Base-by-base conservation (phyloP, 2,888 invertebrate species). In the Campoplex nolae region DNA sequence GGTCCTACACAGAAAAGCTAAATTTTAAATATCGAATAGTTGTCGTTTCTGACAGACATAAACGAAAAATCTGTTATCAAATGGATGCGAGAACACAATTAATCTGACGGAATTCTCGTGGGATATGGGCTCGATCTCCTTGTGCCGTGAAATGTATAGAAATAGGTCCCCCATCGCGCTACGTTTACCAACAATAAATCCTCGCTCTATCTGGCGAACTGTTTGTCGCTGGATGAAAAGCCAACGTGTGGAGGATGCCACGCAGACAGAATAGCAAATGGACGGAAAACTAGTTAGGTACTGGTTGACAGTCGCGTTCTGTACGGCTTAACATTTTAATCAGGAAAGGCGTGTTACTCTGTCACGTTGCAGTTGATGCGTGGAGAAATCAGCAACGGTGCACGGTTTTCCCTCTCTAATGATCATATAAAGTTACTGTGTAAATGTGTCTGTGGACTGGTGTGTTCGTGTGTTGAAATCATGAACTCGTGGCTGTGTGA, bases 251-350 rank as follows among this genome's bases (percentile, higher is more conserved):
- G 42, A 51, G 23, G 51, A 51, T 71, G 71, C 65, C 58, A 75
- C 42, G 62, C 28, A 82, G 77, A 74, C 48, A 73, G 83, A 77
- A 84, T 77, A 74, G 76, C 76, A 51, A 68, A 84, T 65, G 75
- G 80, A 73, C 35, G 73, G 75, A 87, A 87, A 87, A 87, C 84
- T 84, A 85, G 84, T 87, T 85, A 85, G 83, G 75, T 74, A 81
- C 54, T 71, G 58, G 79, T 71, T 71, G 70, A 45, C 58, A 90
- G 89, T 90, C 88, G 88, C 85, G 87, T 89, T 86, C 86, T 87
- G 90, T 90, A 89, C 86, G 90, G 91, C 90, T 92, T 90, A 92
- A 93, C 92, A 91, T 93, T 93, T 93, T 93, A 93, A 93, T 93
- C 93, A 92, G 92, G 90, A 92, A 88, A 89, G 85, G 88, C 70